Evolutionary conservation across 1,140 invertebrate species (phyloP).

Genomic region (Bactericera cockerelli): DNA sequence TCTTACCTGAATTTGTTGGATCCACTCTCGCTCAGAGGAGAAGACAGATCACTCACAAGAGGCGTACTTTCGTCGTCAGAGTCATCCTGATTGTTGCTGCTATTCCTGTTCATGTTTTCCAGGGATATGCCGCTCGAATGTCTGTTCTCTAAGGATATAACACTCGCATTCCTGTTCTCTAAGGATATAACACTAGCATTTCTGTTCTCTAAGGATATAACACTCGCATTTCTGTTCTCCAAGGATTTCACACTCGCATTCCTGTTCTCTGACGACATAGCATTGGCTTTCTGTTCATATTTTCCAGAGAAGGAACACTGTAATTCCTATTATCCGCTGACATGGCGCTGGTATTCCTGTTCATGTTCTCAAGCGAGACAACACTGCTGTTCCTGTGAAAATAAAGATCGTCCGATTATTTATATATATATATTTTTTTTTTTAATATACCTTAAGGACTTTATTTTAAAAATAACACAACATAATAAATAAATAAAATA

Average conservation of each 20-base stretch:
- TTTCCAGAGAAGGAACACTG: conserved; percentile 4
- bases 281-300: not conserved
- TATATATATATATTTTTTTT: too few species aligned
- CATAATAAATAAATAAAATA: too few species aligned
- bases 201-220: too few species aligned
- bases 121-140: not conserved
- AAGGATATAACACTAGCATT: not conserved
- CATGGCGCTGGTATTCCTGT: too few species aligned
- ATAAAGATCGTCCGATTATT: too few species aligned
- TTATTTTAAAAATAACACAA: too few species aligned
- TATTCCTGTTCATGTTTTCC: conserved; percentile 5
- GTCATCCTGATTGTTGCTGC: not conserved
- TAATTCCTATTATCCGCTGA: too few species aligned
- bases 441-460: too few species aligned
- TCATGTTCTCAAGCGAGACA: too few species aligned
- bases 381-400: not conserved
- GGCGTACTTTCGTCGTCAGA: conserved; percentile 44
- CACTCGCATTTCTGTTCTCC: conserved; percentile 1
- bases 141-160: too few species aligned
- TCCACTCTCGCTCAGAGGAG: conserved; percentile 23
- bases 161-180: not conserved
- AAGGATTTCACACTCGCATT: not conserved
- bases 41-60: conserved; percentile 35
- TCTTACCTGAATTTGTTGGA: not conserved
- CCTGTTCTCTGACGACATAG: too few species aligned